phyloP scores from a whole-genome alignment of 1,140 invertebrate species.

The Protaetia brevitarsis region DNA sequence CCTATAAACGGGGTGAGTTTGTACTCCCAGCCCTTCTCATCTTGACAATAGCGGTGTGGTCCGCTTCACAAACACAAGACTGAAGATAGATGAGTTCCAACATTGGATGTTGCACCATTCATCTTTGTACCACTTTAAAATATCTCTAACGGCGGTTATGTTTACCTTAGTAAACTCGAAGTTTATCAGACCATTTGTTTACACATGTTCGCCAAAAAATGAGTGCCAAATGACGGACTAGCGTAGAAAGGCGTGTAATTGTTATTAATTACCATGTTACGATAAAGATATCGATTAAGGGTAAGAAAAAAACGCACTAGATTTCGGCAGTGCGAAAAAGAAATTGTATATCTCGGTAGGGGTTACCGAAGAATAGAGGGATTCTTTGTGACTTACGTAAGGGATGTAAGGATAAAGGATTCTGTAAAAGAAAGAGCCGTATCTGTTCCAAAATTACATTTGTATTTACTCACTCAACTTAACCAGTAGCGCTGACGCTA shows the following conservation, averaged over 20 bases:
- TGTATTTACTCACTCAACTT: conserved; percentile 8
- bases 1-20: conserved; percentile 19
- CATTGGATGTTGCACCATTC: conserved; percentile 37
- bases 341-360: not conserved
- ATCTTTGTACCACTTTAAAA: conserved; percentile 33
- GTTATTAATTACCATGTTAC: not conserved
- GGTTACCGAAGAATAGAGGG: not conserved
- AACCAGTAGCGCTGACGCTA: not conserved
- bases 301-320: not conserved
- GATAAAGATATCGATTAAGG: not conserved
- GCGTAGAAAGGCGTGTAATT: not conserved
- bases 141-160: not conserved
- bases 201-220: not conserved
- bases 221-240: not conserved
- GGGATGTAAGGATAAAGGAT: conserved; percentile 19
- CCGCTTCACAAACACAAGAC: conserved; percentile 42
- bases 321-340: not conserved
- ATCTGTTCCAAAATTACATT: conserved; percentile 8
- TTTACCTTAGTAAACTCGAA: not conserved
- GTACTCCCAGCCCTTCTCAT: not conserved
- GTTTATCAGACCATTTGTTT: not conserved
- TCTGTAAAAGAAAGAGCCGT: not conserved
- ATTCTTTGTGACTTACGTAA: conserved; percentile 18
- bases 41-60: conserved; percentile 38
- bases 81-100: conserved; percentile 39